Evolutionary conservation across 2,113 vertebrate genomes (phyloP), one percentile per base, ranked within the genome.

Genomic region (Chaenogobius annularis): DNA sequence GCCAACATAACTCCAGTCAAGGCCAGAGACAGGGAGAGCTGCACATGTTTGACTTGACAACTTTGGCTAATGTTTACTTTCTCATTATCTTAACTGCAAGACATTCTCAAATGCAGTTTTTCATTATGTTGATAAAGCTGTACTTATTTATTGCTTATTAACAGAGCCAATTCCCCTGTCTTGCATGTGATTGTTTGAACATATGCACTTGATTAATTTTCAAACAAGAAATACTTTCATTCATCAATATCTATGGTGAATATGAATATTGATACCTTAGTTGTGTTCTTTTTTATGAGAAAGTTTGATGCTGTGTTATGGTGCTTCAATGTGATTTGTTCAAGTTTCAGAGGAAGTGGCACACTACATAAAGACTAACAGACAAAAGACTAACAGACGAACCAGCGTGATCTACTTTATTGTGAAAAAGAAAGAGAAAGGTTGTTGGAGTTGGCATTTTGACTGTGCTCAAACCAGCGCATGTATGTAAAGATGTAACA

Each of bases 61-160:
- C 78, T 74, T 72, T 15, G 66, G 75, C 73, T 71, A 64, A 61
- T 44, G 22, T 76, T 68, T 74, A 65, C 72, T 10, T 19, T 54
- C 52, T 10, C 52, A 55, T 55, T 55, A 55, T 20, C 52, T 55
- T 50, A 50, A 50, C 17, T 54, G 19, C 50, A 54, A 20, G 3
- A 54, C 50, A 7, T 20, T 54, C 19, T 58, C 55, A 20, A 56
- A 56, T 13, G n/a, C 54, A 22, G n/a, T 26, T 23, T 26, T 58
- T 58, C 26, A 23, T 26, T 69, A 22, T n/a, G 76, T 75, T 70
- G 81, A 69, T 65, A 73, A 78, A 63, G 44, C 74, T 20, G 11
- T 61, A 62, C 71, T 75, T 67, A 70, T 82, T 83, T 54, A 80
- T 58, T 13, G 61, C 78, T 86, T 54, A 40, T 90, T 81, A 87